These are phyloP conservation scores for Volucella inanis DNA, from an alignment of 2,888 invertebrate species.

Conservation along the genomic window DNA sequence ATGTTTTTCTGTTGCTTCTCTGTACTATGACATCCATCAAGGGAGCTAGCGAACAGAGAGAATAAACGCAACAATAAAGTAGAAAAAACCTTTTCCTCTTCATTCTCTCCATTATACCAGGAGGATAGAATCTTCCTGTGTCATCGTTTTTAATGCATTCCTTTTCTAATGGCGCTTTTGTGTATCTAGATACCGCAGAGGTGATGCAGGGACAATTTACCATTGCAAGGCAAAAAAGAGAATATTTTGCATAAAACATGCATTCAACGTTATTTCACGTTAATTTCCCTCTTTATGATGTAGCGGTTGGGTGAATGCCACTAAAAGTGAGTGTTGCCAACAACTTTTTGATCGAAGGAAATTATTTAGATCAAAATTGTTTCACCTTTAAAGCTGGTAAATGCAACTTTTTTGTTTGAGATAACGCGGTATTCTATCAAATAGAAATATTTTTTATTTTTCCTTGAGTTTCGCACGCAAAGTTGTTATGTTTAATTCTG, in stretches of 20 bases:
- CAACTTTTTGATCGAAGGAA: too few species aligned
- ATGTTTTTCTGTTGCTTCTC: background rate
- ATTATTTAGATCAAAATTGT: too few species aligned
- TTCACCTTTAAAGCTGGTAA: too few species aligned
- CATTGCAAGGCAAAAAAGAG: slow-evolving; percentile 15
- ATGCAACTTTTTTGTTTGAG: too few species aligned
- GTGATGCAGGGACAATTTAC: background rate
- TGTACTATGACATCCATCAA: slow-evolving; percentile 48
- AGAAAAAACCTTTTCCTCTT: slow-evolving; percentile 38
- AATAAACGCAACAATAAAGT: too few species aligned
- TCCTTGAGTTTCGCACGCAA: too few species aligned
- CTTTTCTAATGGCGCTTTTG: slow-evolving; percentile 46
- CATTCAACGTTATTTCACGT: slow-evolving; percentile 55
- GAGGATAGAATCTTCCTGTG: slow-evolving; percentile 31
- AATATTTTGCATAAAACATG: slow-evolving; percentile 58
- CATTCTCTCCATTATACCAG: slow-evolving; percentile 47
- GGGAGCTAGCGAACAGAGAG: background rate
- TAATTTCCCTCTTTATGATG: slow-evolving; percentile 38
- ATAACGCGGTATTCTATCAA: too few species aligned
- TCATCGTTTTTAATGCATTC: slow-evolving; percentile 59
- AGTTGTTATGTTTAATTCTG: too few species aligned
- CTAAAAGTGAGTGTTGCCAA: slow-evolving; percentile 22
- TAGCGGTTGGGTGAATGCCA: background rate
- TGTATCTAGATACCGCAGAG: slow-evolving; percentile 13
- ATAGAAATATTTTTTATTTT: too few species aligned